Conservation (phyloP, 2,888 invertebrate species). For the Drosophila demipolita region DNA sequence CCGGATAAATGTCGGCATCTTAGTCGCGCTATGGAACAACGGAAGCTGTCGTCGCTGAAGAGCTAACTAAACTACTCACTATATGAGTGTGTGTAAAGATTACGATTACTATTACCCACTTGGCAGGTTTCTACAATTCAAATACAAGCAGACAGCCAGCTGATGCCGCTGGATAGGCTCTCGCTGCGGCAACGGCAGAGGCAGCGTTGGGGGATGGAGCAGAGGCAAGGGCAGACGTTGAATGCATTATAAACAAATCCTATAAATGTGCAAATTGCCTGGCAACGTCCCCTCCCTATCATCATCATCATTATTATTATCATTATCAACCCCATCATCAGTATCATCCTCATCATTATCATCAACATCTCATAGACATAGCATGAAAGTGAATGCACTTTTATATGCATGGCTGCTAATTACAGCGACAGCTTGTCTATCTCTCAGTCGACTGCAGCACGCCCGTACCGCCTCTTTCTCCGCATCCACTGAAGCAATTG, state of each 20-base stretch:
- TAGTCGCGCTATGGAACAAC: slow-evolving; percentile 20
- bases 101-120: slow-evolving; percentile 70
- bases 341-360: slow-evolving; percentile 43
- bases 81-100: slow-evolving; percentile 48
- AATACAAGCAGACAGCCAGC: slow-evolving; percentile 9
- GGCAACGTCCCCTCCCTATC: slow-evolving; percentile 51
- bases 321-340: slow-evolving; percentile 20
- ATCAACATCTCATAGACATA: slow-evolving; percentile 48
- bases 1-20: slow-evolving; percentile 58
- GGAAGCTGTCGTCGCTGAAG: slow-evolving; percentile 53
- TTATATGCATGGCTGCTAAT: slow-evolving; percentile 76
- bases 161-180: neutral
- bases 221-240: slow-evolving; percentile 4
- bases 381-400: slow-evolving; percentile 78
- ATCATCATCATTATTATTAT: slow-evolving; percentile 21
- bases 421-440: slow-evolving; percentile 76
- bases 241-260: slow-evolving; percentile 74
- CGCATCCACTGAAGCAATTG: slow-evolving; percentile 11
- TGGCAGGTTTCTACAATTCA: slow-evolving; percentile 52
- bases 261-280: slow-evolving; percentile 75
- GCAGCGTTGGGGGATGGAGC: neutral
- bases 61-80: slow-evolving; percentile 33
- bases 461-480: neutral
- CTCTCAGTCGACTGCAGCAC: slow-evolving; percentile 25
- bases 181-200: neutral